Evolutionary conservation across 92 coral and sea anemone genomes (phyloP).

Genomic region (Pocillopora grandis): DNA sequence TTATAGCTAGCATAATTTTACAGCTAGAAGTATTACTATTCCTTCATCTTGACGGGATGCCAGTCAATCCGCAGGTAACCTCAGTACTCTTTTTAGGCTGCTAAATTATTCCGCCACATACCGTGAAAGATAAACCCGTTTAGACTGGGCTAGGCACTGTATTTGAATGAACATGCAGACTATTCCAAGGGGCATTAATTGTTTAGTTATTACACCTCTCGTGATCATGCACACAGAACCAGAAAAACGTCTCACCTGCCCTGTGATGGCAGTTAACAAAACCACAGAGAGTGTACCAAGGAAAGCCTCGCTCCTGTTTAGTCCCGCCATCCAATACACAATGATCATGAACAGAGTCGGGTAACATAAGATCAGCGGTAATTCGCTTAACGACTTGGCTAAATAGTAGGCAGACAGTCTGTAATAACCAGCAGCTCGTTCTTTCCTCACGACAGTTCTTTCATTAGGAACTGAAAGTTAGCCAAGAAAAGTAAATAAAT

Average conservation of each 20-base stretch:
- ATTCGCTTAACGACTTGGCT: slow-evolving; percentile 82
- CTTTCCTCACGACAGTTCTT: slow-evolving; percentile 85
- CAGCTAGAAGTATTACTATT: too few relatives aligned
- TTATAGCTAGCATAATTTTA: too few relatives aligned
- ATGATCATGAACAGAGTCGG: slow-evolving; percentile 72
- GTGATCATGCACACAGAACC: not conserved
- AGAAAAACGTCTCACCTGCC: slow-evolving; percentile 63
- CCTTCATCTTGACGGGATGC: too few relatives aligned
- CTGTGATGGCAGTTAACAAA: slow-evolving; percentile 60
- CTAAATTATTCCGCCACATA: too few relatives aligned
- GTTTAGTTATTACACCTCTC: too few relatives aligned
- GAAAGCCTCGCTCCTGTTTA: slow-evolving; percentile 86
- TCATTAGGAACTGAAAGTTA: slow-evolving; percentile 77
- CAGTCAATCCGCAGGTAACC: too few relatives aligned
- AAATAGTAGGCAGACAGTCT: slow-evolving; percentile 93
- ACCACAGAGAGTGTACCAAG: slow-evolving; percentile 55
- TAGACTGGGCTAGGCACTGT: too few relatives aligned
- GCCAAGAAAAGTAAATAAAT: not conserved
- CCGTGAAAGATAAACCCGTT: too few relatives aligned
- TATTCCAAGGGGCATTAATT: too few relatives aligned
- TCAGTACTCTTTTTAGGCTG: too few relatives aligned
- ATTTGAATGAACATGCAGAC: too few relatives aligned
- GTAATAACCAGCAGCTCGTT: slow-evolving; percentile 92
- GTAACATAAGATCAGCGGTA: slow-evolving; percentile 80
- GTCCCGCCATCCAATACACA: slow-evolving; percentile 85